Evolutionary conservation across 2,888 invertebrate species (phyloP).

Genomic region (Phortica magna): DNA sequence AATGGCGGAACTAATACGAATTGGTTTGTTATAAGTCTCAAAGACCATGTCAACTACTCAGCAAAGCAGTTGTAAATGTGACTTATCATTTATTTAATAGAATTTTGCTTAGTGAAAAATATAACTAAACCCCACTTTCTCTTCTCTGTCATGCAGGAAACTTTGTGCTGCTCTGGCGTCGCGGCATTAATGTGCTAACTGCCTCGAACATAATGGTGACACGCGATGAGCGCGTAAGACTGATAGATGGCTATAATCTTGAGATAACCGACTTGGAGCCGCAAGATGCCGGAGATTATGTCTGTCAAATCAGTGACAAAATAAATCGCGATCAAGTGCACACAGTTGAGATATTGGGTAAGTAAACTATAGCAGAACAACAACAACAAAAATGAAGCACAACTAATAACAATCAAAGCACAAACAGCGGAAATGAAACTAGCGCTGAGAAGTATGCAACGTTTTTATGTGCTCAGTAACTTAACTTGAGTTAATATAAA

Average conservation of each 20-base stretch:
- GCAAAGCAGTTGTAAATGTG: not conserved
- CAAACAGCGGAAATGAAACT: not conserved
- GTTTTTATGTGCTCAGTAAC: not conserved
- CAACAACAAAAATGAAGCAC: not conserved
- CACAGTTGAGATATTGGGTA: conserved; percentile 84
- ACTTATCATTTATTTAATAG: too few relatives aligned
- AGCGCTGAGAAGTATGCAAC: not conserved
- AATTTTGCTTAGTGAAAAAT: too few relatives aligned
- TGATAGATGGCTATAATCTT: conserved; percentile 85
- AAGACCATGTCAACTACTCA: conserved; percentile 8
- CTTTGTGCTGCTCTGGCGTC: conserved; percentile 84
- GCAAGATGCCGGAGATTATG: conserved; percentile 84
- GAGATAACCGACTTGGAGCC: conserved; percentile 85
- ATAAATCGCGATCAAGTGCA: conserved; percentile 85
- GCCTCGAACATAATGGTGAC: conserved; percentile 86
- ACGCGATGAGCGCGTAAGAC: conserved; percentile 83
- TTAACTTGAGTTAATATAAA: not conserved
- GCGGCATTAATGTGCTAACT: conserved; percentile 85
- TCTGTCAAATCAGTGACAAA: conserved; percentile 86
- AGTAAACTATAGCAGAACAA: conserved; percentile 50
- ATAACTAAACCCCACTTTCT: conserved; percentile 15
- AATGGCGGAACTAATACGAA: too few relatives aligned
- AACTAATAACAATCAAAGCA: not conserved
- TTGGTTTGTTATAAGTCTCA: not conserved
- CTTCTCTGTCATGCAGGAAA: conserved; percentile 79